phyloP scores from a whole-genome alignment of 2,113 vertebrate species.

The Dolichallabes microphthalmus region DNA sequence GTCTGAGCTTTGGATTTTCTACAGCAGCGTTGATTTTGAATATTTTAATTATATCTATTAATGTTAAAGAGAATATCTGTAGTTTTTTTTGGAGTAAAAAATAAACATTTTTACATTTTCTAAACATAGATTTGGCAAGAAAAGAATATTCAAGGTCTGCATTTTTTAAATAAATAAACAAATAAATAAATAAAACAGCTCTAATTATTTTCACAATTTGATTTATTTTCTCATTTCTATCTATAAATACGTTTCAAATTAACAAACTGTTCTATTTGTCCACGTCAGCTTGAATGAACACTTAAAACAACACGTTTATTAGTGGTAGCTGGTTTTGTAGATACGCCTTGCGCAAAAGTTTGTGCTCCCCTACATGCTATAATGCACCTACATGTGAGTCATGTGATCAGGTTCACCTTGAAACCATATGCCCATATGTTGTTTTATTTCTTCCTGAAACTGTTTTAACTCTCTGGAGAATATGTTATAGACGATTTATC shows the following conservation, averaged over 20 bases:
- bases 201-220: neutral
- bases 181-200: neutral
- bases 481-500: neutral
- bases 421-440: neutral
- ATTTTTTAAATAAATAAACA: neutral
- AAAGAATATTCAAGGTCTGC: neutral
- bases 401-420: constrained; percentile 14
- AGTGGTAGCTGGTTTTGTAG: neutral
- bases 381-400: neutral
- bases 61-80: no score
- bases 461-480: neutral
- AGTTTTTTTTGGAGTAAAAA: neutral
- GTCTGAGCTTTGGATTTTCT: neutral
- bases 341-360: neutral
- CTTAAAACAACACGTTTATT: neutral
- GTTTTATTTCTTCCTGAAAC: no score
- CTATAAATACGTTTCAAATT: neutral
- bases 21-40: no score
- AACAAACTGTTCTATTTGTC: neutral
- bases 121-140: neutral
- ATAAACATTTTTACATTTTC: neutral
- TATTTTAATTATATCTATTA: neutral
- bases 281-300: neutral
- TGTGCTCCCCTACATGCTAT: neutral
- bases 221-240: neutral